Percentiles rank a stretch among this genome's conserved stretches.
Evolutionary conservation across 2,797 vertebrate species (phyloP).

Genomic region (Microcaecilia unicolor): DNA sequence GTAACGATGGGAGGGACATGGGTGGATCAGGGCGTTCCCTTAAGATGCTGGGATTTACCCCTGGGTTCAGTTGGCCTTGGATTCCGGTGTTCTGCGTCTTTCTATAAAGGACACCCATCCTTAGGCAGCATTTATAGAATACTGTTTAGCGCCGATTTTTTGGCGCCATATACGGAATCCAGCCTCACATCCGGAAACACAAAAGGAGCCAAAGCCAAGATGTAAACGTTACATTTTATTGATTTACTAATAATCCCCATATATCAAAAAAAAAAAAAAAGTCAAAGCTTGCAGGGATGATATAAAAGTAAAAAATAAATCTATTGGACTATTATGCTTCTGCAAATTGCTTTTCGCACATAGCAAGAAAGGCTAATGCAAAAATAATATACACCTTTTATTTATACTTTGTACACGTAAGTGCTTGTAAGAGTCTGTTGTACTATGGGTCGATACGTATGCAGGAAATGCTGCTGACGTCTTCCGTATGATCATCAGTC

Average conservation of each 20-base stretch:
- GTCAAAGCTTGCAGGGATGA: neutral
- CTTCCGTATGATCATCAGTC: too few species aligned
- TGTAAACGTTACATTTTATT: constrained; percentile 26
- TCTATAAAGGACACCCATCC: too few species aligned
- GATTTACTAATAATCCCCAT: constrained; percentile 11
- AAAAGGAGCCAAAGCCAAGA: neutral
- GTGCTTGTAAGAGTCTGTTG: constrained; percentile 37
- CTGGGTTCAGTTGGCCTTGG: neutral
- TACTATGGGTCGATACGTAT: too few species aligned
- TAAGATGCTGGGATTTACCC: neutral
- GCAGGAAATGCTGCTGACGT: too few species aligned
- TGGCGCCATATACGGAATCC: too few species aligned
- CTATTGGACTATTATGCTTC: neutral
- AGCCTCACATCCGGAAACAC: too few species aligned
- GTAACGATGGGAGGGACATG: too few species aligned
- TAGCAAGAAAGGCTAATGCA: neutral
- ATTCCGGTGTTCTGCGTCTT: neutral
- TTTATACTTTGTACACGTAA: constrained; percentile 40
- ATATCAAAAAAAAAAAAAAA: neutral
- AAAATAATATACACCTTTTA: constrained; percentile 12
- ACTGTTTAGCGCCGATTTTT: too few species aligned
- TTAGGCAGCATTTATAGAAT: too few species aligned
- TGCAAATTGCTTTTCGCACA: neutral
- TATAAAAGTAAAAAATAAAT: constrained; percentile 13
- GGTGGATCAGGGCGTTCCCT: too few species aligned